Evolutionary conservation across 2,888 invertebrate species (phyloP), one percentile per base, ranked within the genome.

Genomic region (Eupithecia pulchellata): DNA sequence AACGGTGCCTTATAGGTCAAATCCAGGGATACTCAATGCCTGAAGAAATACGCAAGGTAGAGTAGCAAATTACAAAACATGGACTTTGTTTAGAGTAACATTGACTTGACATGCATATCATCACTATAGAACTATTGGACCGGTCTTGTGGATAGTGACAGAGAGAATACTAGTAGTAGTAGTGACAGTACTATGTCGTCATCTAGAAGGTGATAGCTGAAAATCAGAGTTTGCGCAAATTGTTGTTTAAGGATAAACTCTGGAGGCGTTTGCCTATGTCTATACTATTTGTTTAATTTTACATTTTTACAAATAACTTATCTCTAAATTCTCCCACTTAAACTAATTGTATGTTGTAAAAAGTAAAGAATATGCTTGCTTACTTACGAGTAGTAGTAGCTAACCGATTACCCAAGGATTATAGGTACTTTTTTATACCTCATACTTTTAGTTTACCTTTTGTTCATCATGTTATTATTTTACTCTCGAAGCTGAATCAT

Each of bases 1-100:
- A 64, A 20, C 52, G 52, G 52, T 52, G 42, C 52, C 36, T 17
- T 39, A 52, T 25, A 20, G 58, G n/a, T n/a, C 30, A 30, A 20
- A 52, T 25, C 20, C 4, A 25, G 25, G 52, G 4, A 52, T 25
- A 52, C 25, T 52, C 11, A 25, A n/a, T 52, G 11, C 52, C 11
- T 52, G 52, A 52, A 52, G 2, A 20, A 47, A 1, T 8, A 20
- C 8, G 47, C 9, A 3, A 20, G 32, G 32, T 32, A 4, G n/a
- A 6, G 11, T 2, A 20, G 47, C 20, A 20, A 25, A 25, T 2
- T 52, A 13, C 9, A n/a, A 42, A 42, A 52, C 52, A 52, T 25
- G 25, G 52, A 20, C 52, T 20, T 3, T 25, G 20, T 47, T 47
- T n/a, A 2, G 2, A 36, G n/a, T n/a, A n/a, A 32, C 32, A 39